These are phyloP conservation scores for Eristalis tenax DNA, from an alignment of 2,888 invertebrate species.

Conservation along the genomic window DNA sequence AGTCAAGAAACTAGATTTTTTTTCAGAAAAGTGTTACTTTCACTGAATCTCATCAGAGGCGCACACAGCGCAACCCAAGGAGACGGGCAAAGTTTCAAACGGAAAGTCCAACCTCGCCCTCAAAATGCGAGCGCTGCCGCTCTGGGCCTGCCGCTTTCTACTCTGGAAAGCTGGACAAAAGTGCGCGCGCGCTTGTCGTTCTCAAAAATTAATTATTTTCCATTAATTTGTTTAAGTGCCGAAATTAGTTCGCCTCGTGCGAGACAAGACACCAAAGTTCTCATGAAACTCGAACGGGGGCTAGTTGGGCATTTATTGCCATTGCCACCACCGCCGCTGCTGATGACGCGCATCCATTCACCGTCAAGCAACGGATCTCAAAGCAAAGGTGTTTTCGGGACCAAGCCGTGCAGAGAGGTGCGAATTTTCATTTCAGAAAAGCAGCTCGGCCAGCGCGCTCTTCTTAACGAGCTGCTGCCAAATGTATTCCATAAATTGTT, in stretches of 20 bases:
- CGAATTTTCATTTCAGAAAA: neutral
- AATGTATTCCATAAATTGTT: conserved; percentile 45
- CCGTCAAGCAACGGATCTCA: neutral
- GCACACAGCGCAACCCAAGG: neutral
- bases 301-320: neutral
- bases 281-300: neutral
- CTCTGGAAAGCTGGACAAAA: neutral
- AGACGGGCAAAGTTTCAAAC: neutral
- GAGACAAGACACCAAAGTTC: neutral
- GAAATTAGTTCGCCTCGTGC: neutral
- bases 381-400: neutral
- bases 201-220: neutral
- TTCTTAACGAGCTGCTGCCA: conserved; percentile 35
- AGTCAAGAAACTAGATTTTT: neutral
- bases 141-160: neutral
- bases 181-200: neutral
- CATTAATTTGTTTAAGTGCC: neutral
- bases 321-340: neutral
- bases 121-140: neutral
- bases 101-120: neutral
- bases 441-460: conserved; percentile 8
- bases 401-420: neutral
- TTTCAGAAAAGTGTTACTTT: neutral
- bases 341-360: neutral
- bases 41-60: neutral